Evolutionary conservation across 2,113 vertebrate genomes (phyloP).

Genomic region (Triplophysa rosa): DNA sequence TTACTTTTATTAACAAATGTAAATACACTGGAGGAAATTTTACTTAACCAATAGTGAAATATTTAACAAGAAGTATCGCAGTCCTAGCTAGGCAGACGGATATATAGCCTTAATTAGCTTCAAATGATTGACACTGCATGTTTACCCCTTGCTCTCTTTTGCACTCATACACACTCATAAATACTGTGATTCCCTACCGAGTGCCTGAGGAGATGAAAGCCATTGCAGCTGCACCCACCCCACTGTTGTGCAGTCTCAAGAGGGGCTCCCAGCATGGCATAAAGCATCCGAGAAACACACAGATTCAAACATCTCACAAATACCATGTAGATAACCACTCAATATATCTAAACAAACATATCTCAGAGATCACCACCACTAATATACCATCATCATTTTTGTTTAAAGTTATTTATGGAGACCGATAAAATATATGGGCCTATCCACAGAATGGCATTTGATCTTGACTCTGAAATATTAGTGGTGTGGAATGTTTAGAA

Average conservation of each 20-base stretch:
- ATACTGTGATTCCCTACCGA: conserved; percentile 43
- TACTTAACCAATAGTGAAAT: too few relatives aligned
- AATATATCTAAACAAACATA: conserved; percentile 74
- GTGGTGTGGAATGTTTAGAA: not conserved
- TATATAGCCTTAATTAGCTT: conserved; percentile 37
- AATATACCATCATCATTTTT: not conserved
- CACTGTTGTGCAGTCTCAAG: conserved; percentile 61
- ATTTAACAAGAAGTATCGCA: not conserved
- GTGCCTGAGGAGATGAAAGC: conserved; percentile 67
- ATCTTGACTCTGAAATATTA: not conserved
- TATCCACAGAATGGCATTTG: not conserved
- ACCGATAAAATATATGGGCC: not conserved
- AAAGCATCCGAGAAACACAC: conserved; percentile 49
- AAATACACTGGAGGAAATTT: too few relatives aligned
- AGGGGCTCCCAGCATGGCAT: conserved; percentile 58
- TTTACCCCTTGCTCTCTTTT: conserved; percentile 43
- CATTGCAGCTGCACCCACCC: conserved; percentile 60
- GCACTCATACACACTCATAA: conserved; percentile 50
- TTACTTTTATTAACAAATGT: too few relatives aligned
- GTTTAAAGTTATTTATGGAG: not conserved
- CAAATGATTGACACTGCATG: conserved; percentile 43
- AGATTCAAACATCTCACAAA: conserved; percentile 34
- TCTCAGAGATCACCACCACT: conserved; percentile 67
- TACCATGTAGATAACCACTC: conserved; percentile 52
- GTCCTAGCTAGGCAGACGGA: not conserved